Base-by-base conservation (phyloP, 2,797 vertebrate genomes). In the Coccyzus lansbergi region DNA sequence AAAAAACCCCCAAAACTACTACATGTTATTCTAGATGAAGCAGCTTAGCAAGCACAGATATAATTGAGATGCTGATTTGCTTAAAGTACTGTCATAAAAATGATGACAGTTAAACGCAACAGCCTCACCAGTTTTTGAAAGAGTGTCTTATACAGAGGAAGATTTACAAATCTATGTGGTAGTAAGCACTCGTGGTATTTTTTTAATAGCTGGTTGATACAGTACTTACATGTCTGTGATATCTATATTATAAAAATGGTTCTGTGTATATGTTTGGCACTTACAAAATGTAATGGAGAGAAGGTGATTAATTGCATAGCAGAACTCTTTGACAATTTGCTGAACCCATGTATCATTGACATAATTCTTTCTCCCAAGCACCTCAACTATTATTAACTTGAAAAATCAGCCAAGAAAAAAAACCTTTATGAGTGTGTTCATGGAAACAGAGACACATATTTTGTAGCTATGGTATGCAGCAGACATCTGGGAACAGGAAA, bases 361-460 rank as follows among this genome's bases (percentile, higher is more conserved):
- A 97, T 96, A 93, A 96, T 96, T 97, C 96, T 97, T 96, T 93
- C 88, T 93, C 87, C 92, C 97, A 96, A 95, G 95, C 96, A 95
- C 88, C 90, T 96, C 93, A 95, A 81, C 88, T 96, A 93, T 95
- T 97, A 96, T 96, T 98, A 96, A 96, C 95, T 97, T 97, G 96
- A 97, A 96, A 97, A 96, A 95, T 95, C 96, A 97, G 63, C 94
- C 83, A 56, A 95, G 96, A 88, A 96, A 90, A 90, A 48, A 94
- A 94, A 71, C 84, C 87, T 92, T 96, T 94, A 89, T 16, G 78
- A 95, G 90, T 67, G 77, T 82, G 58, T 87, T 93, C 95, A 95
- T 93, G 94, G 93, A 97, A 96, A 94, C 4, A 90, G 77, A 96
- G 92, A 95, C 63, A 88, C 88, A 89, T 93, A 96, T 95, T 82